Conservation (phyloP, 2,888 invertebrate genomes). For the Eilema sororculum region DNA sequence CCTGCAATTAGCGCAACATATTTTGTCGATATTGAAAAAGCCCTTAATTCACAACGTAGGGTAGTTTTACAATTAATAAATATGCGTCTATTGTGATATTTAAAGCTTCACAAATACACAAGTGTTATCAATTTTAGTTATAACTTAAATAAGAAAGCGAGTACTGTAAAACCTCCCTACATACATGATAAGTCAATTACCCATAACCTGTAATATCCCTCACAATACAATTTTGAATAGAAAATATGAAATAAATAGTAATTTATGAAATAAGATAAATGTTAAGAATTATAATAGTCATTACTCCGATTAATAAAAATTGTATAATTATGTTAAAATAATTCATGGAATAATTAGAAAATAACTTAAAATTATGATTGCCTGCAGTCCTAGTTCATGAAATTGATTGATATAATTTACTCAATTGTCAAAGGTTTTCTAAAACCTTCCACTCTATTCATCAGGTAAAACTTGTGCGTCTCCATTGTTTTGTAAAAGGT, state of each 20-base stretch:
- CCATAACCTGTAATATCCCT: conserved; percentile 16
- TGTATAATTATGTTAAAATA: background rate
- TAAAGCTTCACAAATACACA: conserved; percentile 38
- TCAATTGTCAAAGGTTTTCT: background rate
- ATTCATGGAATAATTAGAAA: conserved; percentile 28
- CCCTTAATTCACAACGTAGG: conserved; percentile 25
- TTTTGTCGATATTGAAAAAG: conserved; percentile 12
- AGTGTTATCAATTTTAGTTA: conserved; percentile 14
- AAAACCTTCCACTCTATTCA: background rate
- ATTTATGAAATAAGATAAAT: conserved; percentile 25
- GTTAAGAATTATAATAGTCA: conserved; percentile 21
- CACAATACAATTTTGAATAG: conserved; percentile 37
- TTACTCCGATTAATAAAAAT: conserved; percentile 26
- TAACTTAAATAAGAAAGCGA: conserved; percentile 28
- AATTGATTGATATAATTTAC: background rate
- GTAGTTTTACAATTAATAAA: conserved; percentile 21
- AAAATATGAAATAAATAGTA: conserved; percentile 20
- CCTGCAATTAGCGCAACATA: background rate
- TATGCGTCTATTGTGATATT: conserved; percentile 30
- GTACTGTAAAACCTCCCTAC: conserved; percentile 25
- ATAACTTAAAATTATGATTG: conserved; percentile 16
- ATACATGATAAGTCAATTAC: conserved; percentile 33
- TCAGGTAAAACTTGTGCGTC: conserved; percentile 13
- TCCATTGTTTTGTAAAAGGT: background rate
- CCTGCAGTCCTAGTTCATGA: conserved; percentile 38